Evolutionary conservation across 2,888 invertebrate genomes (phyloP), one percentile per base, ranked within the genome.

Genomic region (Zonitis immaculata): DNA sequence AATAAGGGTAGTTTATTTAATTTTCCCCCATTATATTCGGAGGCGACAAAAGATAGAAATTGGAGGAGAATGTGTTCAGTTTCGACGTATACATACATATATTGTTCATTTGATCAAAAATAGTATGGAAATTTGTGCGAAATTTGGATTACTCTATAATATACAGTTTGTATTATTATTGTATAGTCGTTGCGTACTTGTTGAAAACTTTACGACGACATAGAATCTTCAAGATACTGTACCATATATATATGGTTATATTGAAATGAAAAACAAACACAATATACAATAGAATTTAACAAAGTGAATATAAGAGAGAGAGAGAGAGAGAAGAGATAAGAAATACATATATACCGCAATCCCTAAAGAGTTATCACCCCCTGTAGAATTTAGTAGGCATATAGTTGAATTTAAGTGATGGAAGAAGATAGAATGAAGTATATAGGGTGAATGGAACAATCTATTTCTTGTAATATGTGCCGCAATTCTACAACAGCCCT

Each of bases 391-490:
- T 11, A 16, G n/a, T n/a, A n/a, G n/a, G n/a, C n/a, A n/a, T n/a
- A n/a, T n/a, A n/a, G n/a, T n/a, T n/a, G n/a, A n/a, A n/a, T n/a
- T n/a, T n/a, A 35, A 6, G 16, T 26, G 16, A 16, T 12, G 9
- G 35, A 8, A 8, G 16, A 39, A 8, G 11, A 39, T 39, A 11
- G n/a, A n/a, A 26, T 26, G 39, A 11, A 18, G 16, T 16, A n/a
- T n/a, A n/a, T n/a, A 3, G 11, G 8, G 35, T 6, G 39, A 39
- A 39, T 11, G 16, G 20, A 11, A 39, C 39, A 47, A 49, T 51
- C 44, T 54, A 54, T 54, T 54, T 54, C 44, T 54, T 54, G 54
- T 54, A 54, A 54, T 54, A 54, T 50, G 47, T 54, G 50, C 54
- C 50, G 50, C 54, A 54, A 54, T 54, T 54, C 50, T 14, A 20